Base-by-base conservation (phyloP, 92 coral and sea anemone genomes). In the Micromussa lordhowensis region DNA sequence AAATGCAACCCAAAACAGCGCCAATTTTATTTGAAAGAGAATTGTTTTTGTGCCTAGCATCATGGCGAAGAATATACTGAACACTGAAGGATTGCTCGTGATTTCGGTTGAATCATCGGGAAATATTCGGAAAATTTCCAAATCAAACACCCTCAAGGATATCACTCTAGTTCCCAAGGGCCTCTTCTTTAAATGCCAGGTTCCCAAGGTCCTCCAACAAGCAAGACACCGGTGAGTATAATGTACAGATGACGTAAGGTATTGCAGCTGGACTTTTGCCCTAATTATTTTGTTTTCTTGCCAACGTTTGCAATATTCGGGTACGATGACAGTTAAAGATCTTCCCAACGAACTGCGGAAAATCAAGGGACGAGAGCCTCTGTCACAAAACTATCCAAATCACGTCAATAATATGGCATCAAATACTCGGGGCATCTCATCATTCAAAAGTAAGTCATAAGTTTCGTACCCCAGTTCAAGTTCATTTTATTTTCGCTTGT, bases 301-400 rank as follows among this genome's bases (percentile, higher is more conserved):
- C 32, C 18, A 64, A 77, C 21, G 16, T 36, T 85, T 86, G 76
- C 77, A 29, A 86, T 44, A 86, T 77, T 78, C 34, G 63, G 51
- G 26, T 54, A 77, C 66, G 77, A 86, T 86, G 89, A 30, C 64
- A 30, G 22, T 11, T 77, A 53, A 31, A 19, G 53, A 86, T 63
- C 30, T 61, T 77, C 61, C 71, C 18, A 49, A 29, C 34, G 61
- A 78, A 30, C 83, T 86, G 57, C 26, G 31, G 3, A 86, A 82
- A 74, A 77, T 91, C 63, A 54, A 82, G 68, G 89, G 90, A 86
- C 55, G 93, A 61, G 74, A 79, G 12, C 82, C 93, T 12, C 66
- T 91, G 84, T 84, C 91, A 22, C 87, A 91, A 82, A 80, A 75
- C 49, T 64, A 86, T 74, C 84, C 74, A 26, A 84, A 74, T 35